Evolutionary conservation across 2,888 invertebrate genomes (phyloP).

Genomic region (Athrips mouffetella): DNA sequence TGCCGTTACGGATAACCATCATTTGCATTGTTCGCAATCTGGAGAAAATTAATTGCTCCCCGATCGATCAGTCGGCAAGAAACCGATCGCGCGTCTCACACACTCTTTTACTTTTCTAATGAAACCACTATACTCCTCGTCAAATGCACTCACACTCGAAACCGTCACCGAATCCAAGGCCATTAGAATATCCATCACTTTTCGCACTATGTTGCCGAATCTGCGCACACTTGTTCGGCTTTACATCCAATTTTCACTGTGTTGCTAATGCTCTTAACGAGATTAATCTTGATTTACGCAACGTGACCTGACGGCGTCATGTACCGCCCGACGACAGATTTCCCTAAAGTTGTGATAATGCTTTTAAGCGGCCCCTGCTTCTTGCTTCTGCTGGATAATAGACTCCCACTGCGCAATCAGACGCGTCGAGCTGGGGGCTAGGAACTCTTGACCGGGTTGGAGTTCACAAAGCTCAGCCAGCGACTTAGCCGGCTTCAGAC

Average conservation of each 20-base stretch:
- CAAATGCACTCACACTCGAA: slow-evolving; percentile 22
- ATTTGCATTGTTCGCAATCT: slow-evolving; percentile 69
- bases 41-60: slow-evolving; percentile 69
- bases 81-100: slow-evolving; percentile 37
- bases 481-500: slow-evolving; percentile 82
- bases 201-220: slow-evolving; percentile 31
- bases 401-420: slow-evolving; percentile 91
- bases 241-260: slow-evolving; percentile 24
- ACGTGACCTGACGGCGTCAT: slow-evolving; percentile 29
- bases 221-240: slow-evolving; percentile 26
- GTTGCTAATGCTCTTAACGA: slow-evolving; percentile 13
- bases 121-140: slow-evolving; percentile 6
- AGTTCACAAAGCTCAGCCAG: slow-evolving; percentile 83
- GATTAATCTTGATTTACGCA: slow-evolving; percentile 17
- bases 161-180: slow-evolving; percentile 1
- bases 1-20: slow-evolving; percentile 64
- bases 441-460: slow-evolving; percentile 79
- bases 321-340: slow-evolving; percentile 37
- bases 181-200: slow-evolving; percentile 18
- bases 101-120: slow-evolving; percentile 10
- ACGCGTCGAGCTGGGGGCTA: slow-evolving; percentile 82
- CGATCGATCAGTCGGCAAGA: slow-evolving; percentile 53
- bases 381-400: slow-evolving; percentile 82
- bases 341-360: slow-evolving; percentile 25
- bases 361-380: slow-evolving; percentile 71